These are phyloP conservation scores for Cirrhinus mrigala DNA, from an alignment of 2,797 vertebrate genomes.

Conservation along the genomic window DNA sequence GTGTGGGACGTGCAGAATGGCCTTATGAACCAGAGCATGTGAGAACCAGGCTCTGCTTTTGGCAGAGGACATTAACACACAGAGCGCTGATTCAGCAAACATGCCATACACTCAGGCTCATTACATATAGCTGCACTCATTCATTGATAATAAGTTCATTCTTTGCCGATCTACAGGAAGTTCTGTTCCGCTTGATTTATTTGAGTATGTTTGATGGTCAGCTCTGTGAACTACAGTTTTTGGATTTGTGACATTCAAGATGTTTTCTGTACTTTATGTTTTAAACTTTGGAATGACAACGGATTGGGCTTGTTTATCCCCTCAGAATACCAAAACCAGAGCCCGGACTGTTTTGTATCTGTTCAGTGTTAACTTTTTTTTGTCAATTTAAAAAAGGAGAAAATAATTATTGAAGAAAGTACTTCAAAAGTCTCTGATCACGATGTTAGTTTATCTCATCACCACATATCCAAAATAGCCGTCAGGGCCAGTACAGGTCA, in stretches of 20 bases:
- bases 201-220: conserved; percentile 6
- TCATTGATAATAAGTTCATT: conserved; percentile 34
- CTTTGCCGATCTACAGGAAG: conserved; percentile 20
- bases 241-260: conserved; percentile 17
- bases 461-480: conserved; percentile 49
- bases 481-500: conserved; percentile 40
- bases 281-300: not conserved
- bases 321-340: conserved; percentile 10
- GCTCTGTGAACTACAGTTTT: not conserved
- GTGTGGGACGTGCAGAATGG: conserved; percentile 55
- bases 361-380: conserved; percentile 36
- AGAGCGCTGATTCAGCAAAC: conserved; percentile 36
- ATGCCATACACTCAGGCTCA: conserved; percentile 4
- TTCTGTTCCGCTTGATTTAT: conserved; percentile 8
- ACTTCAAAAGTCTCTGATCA: conserved; percentile 54
- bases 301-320: not conserved
- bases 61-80: conserved; percentile 12
- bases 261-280: conserved; percentile 1
- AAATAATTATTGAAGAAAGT: conserved; percentile 14
- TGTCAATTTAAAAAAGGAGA: conserved; percentile 20
- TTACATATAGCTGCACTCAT: conserved; percentile 13
- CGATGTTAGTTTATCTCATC: conserved; percentile 51
- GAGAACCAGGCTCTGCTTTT: conserved; percentile 50
- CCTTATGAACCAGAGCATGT: conserved; percentile 55
- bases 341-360: not conserved